These are phyloP conservation scores for Drosophila kuntzei DNA, from an alignment of 2,888 invertebrate species.

Conservation along the genomic window DNA sequence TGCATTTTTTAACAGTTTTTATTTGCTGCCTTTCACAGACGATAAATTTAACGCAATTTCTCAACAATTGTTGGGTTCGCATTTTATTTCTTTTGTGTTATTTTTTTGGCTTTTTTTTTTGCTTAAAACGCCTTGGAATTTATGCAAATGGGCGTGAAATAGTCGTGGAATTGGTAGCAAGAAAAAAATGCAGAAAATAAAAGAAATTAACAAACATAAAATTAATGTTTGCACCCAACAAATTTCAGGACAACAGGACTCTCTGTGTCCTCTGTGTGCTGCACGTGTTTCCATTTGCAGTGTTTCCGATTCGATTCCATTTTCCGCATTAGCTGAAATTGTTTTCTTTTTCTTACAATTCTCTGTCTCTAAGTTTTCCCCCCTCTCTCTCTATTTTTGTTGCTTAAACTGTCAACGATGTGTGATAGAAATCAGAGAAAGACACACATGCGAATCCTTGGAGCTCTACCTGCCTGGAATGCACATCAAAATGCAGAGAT, in stretches of 20 bases:
- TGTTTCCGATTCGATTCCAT: constrained; percentile 18
- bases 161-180: constrained; percentile 61
- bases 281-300: constrained; percentile 73
- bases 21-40: constrained; percentile 64
- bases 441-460: constrained; percentile 16
- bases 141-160: constrained; percentile 82
- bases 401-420: constrained; percentile 56
- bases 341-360: constrained; percentile 35
- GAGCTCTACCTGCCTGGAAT: constrained; percentile 48
- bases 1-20: constrained; percentile 45
- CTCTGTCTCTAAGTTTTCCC: neutral
- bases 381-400: constrained; percentile 2
- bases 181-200: constrained; percentile 68
- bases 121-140: constrained; percentile 58
- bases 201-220: constrained; percentile 83
- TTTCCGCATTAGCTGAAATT: constrained; percentile 59
- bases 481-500: constrained; percentile 68
- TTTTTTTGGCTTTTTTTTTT: constrained; percentile 14
- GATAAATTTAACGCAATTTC: constrained; percentile 75
- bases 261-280: constrained; percentile 22
- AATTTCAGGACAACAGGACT: constrained; percentile 35
- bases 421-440: constrained; percentile 69
- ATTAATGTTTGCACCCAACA: constrained; percentile 83
- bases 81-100: constrained; percentile 23
- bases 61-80: constrained; percentile 49